A percentile compares a stretch with the other conserved stretches of the same genome.
Conservation (phyloP, 2,797 vertebrate species). For the Pseudochromis fuscus region DNA sequence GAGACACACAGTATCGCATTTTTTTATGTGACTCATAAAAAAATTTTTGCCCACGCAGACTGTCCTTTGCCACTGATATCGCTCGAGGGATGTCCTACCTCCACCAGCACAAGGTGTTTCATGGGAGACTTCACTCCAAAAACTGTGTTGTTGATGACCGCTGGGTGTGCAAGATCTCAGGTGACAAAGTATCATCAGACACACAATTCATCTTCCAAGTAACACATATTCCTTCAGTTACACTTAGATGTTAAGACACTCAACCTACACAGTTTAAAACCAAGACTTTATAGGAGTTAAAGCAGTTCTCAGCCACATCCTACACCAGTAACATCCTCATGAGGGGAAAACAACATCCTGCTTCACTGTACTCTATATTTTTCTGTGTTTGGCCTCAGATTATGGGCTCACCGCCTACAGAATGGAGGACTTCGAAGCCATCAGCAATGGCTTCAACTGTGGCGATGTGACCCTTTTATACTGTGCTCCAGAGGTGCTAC, state of each 20-base stretch:
- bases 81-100: slow-evolving; percentile 84
- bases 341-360: slow-evolving; percentile 24
- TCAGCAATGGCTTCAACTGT: slow-evolving; percentile 70
- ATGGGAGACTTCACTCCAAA: slow-evolving; percentile 83
- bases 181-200: slow-evolving; percentile 52
- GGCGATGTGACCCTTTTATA: slow-evolving; percentile 75
- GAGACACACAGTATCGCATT: too few species aligned
- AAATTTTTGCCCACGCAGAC: slow-evolving; percentile 52
- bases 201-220: too few species aligned
- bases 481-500: slow-evolving; percentile 82
- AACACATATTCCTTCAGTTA: too few species aligned
- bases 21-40: too few species aligned
- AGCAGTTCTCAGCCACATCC: slow-evolving; percentile 3
- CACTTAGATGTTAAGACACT: neutral
- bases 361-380: slow-evolving; percentile 2
- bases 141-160: slow-evolving; percentile 86
- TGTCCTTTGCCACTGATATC: slow-evolving; percentile 86
- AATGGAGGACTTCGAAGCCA: slow-evolving; percentile 80
- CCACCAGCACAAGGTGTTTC: slow-evolving; percentile 84
- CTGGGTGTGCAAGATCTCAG: slow-evolving; percentile 88
- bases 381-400: slow-evolving; percentile 69
- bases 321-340: slow-evolving; percentile 7
- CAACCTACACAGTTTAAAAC: slow-evolving; percentile 1
- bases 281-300: neutral
- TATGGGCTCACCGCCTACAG: slow-evolving; percentile 82